Evolutionary conservation across 2,888 invertebrate genomes (phyloP).

Genomic region (Spilarctia lutea): DNA sequence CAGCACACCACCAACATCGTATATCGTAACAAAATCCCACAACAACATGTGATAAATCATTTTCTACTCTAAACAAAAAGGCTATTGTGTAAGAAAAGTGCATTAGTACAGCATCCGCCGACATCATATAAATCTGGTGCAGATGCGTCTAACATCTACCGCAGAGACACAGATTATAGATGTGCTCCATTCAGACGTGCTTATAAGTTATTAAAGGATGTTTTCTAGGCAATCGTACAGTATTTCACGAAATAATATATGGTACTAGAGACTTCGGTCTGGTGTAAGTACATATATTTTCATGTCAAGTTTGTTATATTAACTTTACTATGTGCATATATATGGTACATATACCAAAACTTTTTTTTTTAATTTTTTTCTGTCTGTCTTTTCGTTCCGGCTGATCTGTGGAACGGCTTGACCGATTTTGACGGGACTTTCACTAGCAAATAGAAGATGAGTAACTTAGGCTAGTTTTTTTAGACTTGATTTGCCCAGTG

Average conservation of each 20-base stretch:
- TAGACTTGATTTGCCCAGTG: too few species aligned
- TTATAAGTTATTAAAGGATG: not conserved
- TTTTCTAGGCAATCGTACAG: not conserved
- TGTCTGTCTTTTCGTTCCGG: too few species aligned
- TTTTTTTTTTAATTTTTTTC: too few species aligned
- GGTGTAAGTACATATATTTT: too few species aligned
- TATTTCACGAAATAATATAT: not conserved
- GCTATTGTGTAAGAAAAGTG: conserved; percentile 47
- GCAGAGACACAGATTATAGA: conserved; percentile 30
- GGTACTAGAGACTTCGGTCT: too few species aligned
- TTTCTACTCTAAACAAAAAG: conserved; percentile 45
- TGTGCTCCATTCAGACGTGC: conserved; percentile 1
- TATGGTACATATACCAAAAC: too few species aligned
- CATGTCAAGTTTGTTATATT: too few species aligned
- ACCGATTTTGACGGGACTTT: too few species aligned
- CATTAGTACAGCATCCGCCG: conserved; percentile 50
- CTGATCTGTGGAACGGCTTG: too few species aligned
- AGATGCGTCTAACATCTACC: conserved; percentile 50
- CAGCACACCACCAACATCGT: not conserved
- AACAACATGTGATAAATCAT: conserved; percentile 37
- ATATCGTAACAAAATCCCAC: conserved; percentile 15
- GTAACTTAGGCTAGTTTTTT: too few species aligned
- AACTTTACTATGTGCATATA: too few species aligned
- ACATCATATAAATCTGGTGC: conserved; percentile 57
- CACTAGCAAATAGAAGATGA: too few species aligned